Conservation (phyloP, 2,888 invertebrate species). For the Tuta absoluta region DNA sequence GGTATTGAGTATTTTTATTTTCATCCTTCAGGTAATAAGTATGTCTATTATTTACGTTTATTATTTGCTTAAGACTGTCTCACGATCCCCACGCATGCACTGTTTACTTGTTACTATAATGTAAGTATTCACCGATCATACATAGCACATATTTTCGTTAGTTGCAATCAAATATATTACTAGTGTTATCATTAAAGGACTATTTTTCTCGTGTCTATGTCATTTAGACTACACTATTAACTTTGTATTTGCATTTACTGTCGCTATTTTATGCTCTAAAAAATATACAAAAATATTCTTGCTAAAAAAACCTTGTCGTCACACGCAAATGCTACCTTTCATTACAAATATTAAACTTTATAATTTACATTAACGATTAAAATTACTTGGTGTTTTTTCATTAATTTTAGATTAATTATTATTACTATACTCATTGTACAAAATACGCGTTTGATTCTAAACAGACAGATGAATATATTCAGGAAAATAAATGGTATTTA, state of each 20-base stretch:
- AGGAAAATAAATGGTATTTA: neutral
- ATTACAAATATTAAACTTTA: constrained; percentile 44
- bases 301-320: neutral
- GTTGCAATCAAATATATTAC: too few relatives aligned
- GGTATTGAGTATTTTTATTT: too few relatives aligned
- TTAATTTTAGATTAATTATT: constrained; percentile 60
- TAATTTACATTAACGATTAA: constrained; percentile 56
- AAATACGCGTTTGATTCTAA: neutral
- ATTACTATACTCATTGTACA: constrained; percentile 7
- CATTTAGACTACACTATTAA: neutral
- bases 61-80: too few relatives aligned
- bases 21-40: too few relatives aligned
- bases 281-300: constrained; percentile 4
- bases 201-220: too few relatives aligned
- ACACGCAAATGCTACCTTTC: constrained; percentile 39
- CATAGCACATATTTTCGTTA: too few relatives aligned
- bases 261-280: neutral
- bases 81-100: too few relatives aligned
- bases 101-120: too few relatives aligned
- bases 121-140: too few relatives aligned
- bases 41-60: too few relatives aligned
- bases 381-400: constrained; percentile 73
- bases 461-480: neutral
- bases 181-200: too few relatives aligned
- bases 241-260: neutral